phyloP scores from a whole-genome alignment of 2,888 invertebrate species.

The Calliopum simillimum region DNA sequence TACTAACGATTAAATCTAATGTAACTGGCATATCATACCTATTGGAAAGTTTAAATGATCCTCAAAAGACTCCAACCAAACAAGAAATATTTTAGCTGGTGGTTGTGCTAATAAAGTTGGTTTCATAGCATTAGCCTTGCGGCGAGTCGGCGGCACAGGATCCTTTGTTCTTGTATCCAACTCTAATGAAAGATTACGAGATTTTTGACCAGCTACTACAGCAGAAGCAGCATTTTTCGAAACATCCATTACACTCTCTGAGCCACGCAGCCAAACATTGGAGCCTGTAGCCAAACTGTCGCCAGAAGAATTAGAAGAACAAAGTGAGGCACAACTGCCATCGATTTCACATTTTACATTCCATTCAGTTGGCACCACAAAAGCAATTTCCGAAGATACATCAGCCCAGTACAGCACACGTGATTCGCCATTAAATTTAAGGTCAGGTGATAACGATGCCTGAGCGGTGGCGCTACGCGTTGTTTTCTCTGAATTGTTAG shows the following conservation, averaged over 20 bases:
- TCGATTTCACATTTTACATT: slow-evolving; percentile 69
- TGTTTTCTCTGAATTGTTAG: slow-evolving; percentile 40
- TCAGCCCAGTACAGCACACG: slow-evolving; percentile 96
- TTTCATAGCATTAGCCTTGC: slow-evolving; percentile 70
- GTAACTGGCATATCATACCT: slow-evolving; percentile 69
- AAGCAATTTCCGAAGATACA: slow-evolving; percentile 92
- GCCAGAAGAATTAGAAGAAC: slow-evolving; percentile 51
- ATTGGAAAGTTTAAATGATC: slow-evolving; percentile 91
- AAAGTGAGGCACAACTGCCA: slow-evolving; percentile 68
- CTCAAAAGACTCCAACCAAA: slow-evolving; percentile 97
- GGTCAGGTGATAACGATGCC: slow-evolving; percentile 67
- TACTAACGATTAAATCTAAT: too few relatives aligned
- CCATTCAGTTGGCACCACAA: slow-evolving; percentile 84
- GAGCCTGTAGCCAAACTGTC: slow-evolving; percentile 51
- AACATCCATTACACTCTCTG: slow-evolving; percentile 43
- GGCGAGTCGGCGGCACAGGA: slow-evolving; percentile 72
- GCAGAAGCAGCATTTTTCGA: slow-evolving; percentile 57
- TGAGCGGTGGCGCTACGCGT: slow-evolving; percentile 29
- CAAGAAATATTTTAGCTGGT: slow-evolving; percentile 85
- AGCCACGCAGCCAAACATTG: slow-evolving; percentile 57
- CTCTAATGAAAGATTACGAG: slow-evolving; percentile 79
- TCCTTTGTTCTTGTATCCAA: slow-evolving; percentile 68
- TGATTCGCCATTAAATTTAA: slow-evolving; percentile 84
- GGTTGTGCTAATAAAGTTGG: slow-evolving; percentile 71
- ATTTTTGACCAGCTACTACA: slow-evolving; percentile 69